Conservation (phyloP, 2,113 vertebrate species). For the Prionailurus bengalensis region DNA sequence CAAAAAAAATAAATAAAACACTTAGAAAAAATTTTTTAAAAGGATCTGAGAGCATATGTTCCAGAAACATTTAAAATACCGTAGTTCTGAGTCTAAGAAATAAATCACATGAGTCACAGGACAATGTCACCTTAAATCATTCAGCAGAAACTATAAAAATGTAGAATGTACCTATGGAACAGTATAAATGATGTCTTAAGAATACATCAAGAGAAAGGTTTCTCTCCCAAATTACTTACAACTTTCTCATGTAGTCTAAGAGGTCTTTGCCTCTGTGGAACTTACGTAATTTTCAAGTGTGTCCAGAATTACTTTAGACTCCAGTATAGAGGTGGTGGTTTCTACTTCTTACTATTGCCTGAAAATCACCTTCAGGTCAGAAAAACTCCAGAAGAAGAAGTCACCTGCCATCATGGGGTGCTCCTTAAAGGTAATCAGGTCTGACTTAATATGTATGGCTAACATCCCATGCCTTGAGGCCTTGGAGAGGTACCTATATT, state of each 20-base stretch:
- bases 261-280: not conserved
- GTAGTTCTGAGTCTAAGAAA: slow-evolving; percentile 51
- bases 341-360: not conserved
- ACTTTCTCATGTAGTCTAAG: not conserved
- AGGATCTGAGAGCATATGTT: not conserved
- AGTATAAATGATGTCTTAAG: not conserved
- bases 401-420: not conserved
- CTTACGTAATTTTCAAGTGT: not conserved
- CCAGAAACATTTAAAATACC: slow-evolving; percentile 41
- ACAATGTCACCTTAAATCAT: slow-evolving; percentile 25
- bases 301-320: not conserved
- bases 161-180: not conserved
- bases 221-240: not conserved
- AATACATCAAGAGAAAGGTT: not conserved
- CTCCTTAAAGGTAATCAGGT: not conserved
- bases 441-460: not conserved
- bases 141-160: slow-evolving; percentile 43
- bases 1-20: no score
- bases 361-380: not conserved
- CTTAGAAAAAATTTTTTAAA: no score
- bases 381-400: slow-evolving; percentile 24
- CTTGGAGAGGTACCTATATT: not conserved
- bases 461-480: not conserved
- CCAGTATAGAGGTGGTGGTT: not conserved
- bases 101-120: slow-evolving; percentile 47